A percentile compares a stretch with the other conserved stretches of the same genome.
Evolutionary conservation across 2,797 vertebrate species (phyloP).

Genomic region (Clarias pachynema): DNA sequence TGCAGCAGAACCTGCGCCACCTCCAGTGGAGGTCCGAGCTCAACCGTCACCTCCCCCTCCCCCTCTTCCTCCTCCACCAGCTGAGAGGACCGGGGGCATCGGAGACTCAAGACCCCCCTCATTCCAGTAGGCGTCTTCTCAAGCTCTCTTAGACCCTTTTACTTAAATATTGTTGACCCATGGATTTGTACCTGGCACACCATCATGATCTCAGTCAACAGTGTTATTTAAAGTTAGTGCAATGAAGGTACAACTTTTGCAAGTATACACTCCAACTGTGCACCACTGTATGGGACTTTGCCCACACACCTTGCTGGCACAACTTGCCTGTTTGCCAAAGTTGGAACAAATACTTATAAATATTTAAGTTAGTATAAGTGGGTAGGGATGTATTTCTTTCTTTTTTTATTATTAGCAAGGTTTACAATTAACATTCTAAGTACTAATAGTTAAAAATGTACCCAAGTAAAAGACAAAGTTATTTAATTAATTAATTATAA

Average conservation of each 20-base stretch:
- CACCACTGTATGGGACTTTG: background rate
- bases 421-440: background rate
- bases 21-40: conserved; percentile 72
- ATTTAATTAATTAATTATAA: too few species aligned
- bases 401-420: background rate
- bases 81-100: conserved; percentile 86
- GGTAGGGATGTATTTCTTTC: background rate
- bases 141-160: conserved; percentile 13
- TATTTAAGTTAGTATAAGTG: background rate
- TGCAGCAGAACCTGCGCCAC: conserved; percentile 68
- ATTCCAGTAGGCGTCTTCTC: conserved; percentile 82
- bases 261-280: background rate
- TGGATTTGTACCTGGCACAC: conserved; percentile 22
- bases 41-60: conserved; percentile 84
- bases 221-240: conserved; percentile 5
- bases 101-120: conserved; percentile 91
- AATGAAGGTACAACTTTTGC: background rate
- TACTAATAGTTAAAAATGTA: background rate
- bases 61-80: conserved; percentile 82
- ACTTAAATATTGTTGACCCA: conserved; percentile 22
- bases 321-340: background rate
- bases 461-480: background rate
- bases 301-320: background rate
- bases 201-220: conserved; percentile 14
- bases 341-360: background rate